Base-by-base conservation (phyloP, 2,888 invertebrate species). In the Diadegma fenestrale region DNA sequence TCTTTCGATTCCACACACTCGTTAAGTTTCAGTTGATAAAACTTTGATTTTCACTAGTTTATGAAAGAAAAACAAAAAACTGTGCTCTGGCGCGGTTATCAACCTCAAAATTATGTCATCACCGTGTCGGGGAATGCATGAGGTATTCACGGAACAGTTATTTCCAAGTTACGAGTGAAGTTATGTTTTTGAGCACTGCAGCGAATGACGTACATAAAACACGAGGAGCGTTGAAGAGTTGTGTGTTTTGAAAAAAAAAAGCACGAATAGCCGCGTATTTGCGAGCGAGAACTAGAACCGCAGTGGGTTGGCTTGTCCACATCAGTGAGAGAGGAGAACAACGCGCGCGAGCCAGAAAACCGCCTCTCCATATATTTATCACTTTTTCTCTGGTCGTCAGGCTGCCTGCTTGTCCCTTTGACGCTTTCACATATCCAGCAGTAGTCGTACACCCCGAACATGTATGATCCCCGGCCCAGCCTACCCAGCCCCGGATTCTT, bases 341-440 rank as follows among this genome's bases (percentile, higher is more conserved):
- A 66, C 41, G 19, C 33, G 19, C 33, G 37, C 66, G 66, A 66
- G 66, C 14, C 26, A 54, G 41, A 73, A n/a, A n/a, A 63, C 58
- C 37, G 17, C 37, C 41, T 64, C 77, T 64, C 64, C 58, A 72
- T 69, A 37, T 77, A 64, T 66, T 54, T 63, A n/a, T 71, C 77
- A 63, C 77, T 71, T 51, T 58, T 64, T 30, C 71, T 19, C 58
- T 41, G 43, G 26, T 61, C 58, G 26, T 51, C 76, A 26, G 12
- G 22, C 73, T 58, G n/a, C 41, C 33, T 51, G 41, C 37, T 33
- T 51, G 12, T 79, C 68, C 73, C 83, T 75, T 75, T 69, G 73
- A 75, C 63, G 79, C 61, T 63, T 73, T 63, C 68, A 61, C 75
- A 84, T 63, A 80, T 80, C 75, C 68, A 76, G 37, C 76, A 64